Conservation (phyloP, 1,140 invertebrate genomes). For the Papilio machaon region DNA sequence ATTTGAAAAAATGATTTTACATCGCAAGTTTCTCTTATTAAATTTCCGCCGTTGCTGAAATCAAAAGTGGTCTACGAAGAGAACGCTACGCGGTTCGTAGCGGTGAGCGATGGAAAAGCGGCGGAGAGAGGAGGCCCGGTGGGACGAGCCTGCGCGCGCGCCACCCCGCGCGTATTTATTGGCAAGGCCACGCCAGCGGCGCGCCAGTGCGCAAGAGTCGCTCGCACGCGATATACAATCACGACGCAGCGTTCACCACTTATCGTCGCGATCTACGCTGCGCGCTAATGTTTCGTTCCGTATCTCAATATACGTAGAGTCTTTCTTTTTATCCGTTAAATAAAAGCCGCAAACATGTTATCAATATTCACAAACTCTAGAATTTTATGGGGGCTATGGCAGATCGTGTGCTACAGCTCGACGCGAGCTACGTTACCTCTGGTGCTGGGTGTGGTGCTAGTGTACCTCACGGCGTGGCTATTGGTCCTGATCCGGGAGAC, state of each 20-base stretch:
- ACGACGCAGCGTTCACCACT: slow-evolving; percentile 59
- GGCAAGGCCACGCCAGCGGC: slow-evolving; percentile 77
- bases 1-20: background rate
- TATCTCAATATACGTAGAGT: slow-evolving; percentile 53
- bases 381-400: slow-evolving; percentile 71
- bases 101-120: slow-evolving; percentile 60
- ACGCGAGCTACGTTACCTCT: slow-evolving; percentile 76
- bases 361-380: slow-evolving; percentile 70
- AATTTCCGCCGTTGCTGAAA: slow-evolving; percentile 42
- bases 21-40: background rate
- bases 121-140: slow-evolving; percentile 76
- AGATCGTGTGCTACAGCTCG: slow-evolving; percentile 68
- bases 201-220: slow-evolving; percentile 75
- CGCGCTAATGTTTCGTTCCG: slow-evolving; percentile 68
- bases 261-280: slow-evolving; percentile 60
- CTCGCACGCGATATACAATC: slow-evolving; percentile 73
- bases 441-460: slow-evolving; percentile 77
- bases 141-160: slow-evolving; percentile 73
- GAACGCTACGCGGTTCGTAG: slow-evolving; percentile 71
- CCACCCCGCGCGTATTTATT: slow-evolving; percentile 78
- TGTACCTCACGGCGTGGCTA: slow-evolving; percentile 81
- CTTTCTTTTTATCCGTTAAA: slow-evolving; percentile 49
- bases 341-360: slow-evolving; percentile 64
- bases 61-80: slow-evolving; percentile 60
- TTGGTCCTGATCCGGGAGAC: slow-evolving; percentile 82